phyloP scores from a whole-genome alignment of 2,888 invertebrate genomes.

The Anoplius nigerrimus region DNA sequence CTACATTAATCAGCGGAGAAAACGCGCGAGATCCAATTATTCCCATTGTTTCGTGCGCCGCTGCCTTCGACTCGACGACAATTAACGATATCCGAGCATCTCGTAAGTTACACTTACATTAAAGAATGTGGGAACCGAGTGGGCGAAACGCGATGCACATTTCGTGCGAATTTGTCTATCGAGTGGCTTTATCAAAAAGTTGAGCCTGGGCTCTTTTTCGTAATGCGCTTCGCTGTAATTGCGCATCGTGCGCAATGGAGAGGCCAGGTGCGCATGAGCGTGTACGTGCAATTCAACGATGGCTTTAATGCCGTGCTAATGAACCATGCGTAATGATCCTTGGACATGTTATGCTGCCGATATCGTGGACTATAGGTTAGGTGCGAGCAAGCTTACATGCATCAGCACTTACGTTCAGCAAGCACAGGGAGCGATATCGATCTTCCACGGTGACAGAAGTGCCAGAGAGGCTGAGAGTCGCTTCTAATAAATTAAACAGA shows the following conservation, averaged over 20 bases:
- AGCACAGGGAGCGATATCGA: neutral
- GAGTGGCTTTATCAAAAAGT: too few relatives aligned
- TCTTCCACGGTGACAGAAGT: neutral
- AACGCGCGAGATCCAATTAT: conserved; percentile 52
- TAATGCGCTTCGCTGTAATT: too few relatives aligned
- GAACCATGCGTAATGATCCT: neutral
- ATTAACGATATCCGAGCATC: neutral
- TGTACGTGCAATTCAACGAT: neutral
- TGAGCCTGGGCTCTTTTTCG: neutral
- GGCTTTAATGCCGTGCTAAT: neutral
- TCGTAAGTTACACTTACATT: too few relatives aligned
- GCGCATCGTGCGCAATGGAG: neutral
- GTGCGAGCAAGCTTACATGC: neutral
- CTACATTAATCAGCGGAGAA: conserved; percentile 64
- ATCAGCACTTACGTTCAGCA: neutral
- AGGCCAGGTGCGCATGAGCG: neutral
- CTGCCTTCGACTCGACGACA: neutral
- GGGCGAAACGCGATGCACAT: too few relatives aligned
- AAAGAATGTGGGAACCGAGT: too few relatives aligned
- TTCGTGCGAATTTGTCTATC: too few relatives aligned
- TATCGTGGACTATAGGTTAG: neutral
- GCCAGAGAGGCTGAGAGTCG: too few relatives aligned
- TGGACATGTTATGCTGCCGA: neutral
- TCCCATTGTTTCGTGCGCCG: conserved; percentile 38
- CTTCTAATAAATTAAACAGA: neutral